Evolutionary conservation across 2,113 vertebrate species (phyloP), one percentile per base, ranked within the genome.

Genomic region (Alethe castanea): DNA sequence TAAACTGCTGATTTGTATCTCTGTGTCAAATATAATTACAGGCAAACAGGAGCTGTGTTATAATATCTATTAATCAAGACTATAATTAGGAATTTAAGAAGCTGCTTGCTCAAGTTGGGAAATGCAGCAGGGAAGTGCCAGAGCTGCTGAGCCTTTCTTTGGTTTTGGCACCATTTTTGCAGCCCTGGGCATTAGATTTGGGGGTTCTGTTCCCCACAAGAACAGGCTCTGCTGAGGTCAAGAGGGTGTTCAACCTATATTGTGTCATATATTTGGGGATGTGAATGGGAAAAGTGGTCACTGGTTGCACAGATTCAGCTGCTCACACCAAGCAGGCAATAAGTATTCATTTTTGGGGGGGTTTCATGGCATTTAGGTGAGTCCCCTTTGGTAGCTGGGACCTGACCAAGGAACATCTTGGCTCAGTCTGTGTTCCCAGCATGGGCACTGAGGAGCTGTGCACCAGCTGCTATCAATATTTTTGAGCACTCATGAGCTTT

Each of bases 1-100:
- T 97, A 92, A 97, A 92, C 89, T 92, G 89, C 92, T 95, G 95
- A 95, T 96, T 94, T 95, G 93, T 95, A 92, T 95, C 93, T 95
- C 88, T 69, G 52, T 96, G 93, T 93, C 93, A 95, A 96, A 87
- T 47, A 44, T 91, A 96, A 92, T 95, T 95, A 96, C 73, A 73
- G 89, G 81, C 79, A 72, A 95, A 78, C 73, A n/a, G 79, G 87
- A 86, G 78, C 71, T 15, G 54, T 52, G 85, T 36, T 93, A 35
- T 74, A 94, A 90, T 94, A 93, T 88, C 88, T 96, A 95, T 97
- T 96, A 94, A 97, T 96, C 94, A 97, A 94, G 82, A 67, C 87
- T 88, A 57, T 88, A 95, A 96, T 95, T 96, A 86, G 76, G 90
- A 92, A 83, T 96, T 93, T 93, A 90, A 81, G 92, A 48, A 90